phyloP scores from a whole-genome alignment of 2,797 vertebrate species.

The Bradypodion pumilum region DNA sequence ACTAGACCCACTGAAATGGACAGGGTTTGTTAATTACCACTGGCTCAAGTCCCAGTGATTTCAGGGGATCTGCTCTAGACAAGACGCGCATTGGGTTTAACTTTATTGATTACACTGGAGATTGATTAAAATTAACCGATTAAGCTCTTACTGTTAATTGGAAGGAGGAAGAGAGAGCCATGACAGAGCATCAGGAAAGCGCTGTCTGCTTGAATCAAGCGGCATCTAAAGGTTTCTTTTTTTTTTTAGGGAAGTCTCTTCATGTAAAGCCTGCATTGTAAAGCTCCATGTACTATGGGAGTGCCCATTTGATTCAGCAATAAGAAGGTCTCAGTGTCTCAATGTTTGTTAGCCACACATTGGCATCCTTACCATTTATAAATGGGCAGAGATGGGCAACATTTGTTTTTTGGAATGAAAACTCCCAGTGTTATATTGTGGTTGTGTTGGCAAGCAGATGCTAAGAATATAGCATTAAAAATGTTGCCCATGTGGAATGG shows the following conservation, averaged over 20 bases:
- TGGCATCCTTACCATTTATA: neutral
- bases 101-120: too few relatives aligned
- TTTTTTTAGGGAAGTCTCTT: too few relatives aligned
- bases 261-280: neutral
- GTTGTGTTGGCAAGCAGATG: too few relatives aligned
- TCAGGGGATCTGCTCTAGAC: neutral
- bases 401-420: too few relatives aligned
- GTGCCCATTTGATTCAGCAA: neutral
- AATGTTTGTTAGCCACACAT: neutral
- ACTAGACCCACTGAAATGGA: neutral
- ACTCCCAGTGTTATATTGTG: too few relatives aligned
- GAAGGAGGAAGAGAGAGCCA: too few relatives aligned
- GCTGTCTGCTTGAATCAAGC: neutral
- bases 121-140: too few relatives aligned
- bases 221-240: too few relatives aligned
- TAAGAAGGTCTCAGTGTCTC: neutral
- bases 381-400: too few relatives aligned
- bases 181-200: neutral
- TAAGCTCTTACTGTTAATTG: neutral
- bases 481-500: too few relatives aligned
- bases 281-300: too few relatives aligned
- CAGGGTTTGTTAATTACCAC: neutral
- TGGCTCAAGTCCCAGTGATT: neutral
- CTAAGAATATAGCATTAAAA: too few relatives aligned
- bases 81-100: neutral